Conservation (phyloP, 2,113 vertebrate genomes). For the Muscicapa adusta region DNA sequence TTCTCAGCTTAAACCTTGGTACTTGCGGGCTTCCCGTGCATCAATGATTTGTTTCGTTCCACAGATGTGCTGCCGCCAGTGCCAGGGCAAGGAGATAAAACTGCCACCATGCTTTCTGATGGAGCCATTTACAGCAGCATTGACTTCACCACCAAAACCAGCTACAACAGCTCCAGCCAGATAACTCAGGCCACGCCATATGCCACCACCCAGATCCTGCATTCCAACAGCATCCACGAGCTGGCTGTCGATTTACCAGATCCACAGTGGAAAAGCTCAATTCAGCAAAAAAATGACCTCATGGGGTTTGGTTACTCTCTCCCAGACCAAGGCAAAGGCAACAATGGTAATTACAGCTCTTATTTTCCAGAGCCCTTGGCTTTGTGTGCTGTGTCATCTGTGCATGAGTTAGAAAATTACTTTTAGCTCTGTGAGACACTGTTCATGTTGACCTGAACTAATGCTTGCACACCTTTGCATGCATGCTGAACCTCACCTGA, state of each 20-base stretch:
- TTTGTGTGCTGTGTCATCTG: neutral
- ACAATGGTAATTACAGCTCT: constrained; percentile 85
- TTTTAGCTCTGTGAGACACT: neutral
- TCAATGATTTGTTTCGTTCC: constrained; percentile 65
- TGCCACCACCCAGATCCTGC: constrained; percentile 96
- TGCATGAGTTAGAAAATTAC: constrained; percentile 62
- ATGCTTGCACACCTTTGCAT: constrained; percentile 44
- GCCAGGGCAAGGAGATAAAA: constrained; percentile 90
- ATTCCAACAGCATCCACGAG: constrained; percentile 97
- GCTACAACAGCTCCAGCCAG: constrained; percentile 92
- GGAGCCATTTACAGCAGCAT: constrained; percentile 99
- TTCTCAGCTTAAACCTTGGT: constrained; percentile 68
- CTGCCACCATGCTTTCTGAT: constrained; percentile 94
- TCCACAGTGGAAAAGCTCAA: constrained; percentile 92
- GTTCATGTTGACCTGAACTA: constrained; percentile 30
- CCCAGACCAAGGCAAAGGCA: constrained; percentile 95
- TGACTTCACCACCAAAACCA: constrained; percentile 95
- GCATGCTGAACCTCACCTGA: neutral
- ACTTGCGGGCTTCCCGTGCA: constrained; percentile 49
- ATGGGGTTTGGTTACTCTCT: constrained; percentile 93
- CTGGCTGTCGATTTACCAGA: constrained; percentile 95
- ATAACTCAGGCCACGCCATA: constrained; percentile 94
- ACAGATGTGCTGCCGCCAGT: constrained; percentile 85
- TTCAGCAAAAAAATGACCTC: constrained; percentile 94
- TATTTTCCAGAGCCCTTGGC: neutral